Evolutionary conservation across 2,113 vertebrate species (phyloP).

Genomic region (Daboia siamensis): DNA sequence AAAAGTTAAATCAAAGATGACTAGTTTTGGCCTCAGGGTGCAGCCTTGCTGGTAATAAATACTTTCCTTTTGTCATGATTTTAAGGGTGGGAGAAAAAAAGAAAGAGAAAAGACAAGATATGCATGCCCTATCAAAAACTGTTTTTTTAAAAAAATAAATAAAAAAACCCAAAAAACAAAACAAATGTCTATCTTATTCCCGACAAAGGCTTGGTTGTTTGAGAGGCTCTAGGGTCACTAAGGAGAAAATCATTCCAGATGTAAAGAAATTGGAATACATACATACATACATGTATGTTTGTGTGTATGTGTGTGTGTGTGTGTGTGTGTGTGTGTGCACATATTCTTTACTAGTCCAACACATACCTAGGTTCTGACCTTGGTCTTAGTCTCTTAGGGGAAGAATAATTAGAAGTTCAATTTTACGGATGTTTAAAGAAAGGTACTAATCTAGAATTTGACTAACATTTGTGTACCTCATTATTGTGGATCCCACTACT

Average conservation of each 20-base stretch:
- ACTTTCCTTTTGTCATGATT: slow-evolving; percentile 75
- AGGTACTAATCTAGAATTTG: background rate
- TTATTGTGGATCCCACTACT: background rate
- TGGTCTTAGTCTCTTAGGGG: background rate
- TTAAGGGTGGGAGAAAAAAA: slow-evolving; percentile 43
- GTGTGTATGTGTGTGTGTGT: background rate
- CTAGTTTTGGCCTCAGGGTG: slow-evolving; percentile 67
- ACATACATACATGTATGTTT: background rate
- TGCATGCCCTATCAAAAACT: slow-evolving; percentile 59
- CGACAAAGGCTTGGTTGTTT: slow-evolving; percentile 57
- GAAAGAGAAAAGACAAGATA: slow-evolving; percentile 41
- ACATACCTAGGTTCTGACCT: background rate
- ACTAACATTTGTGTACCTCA: background rate
- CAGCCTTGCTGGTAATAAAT: slow-evolving; percentile 72
- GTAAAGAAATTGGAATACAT: slow-evolving; percentile 24
- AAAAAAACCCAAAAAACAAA: background rate
- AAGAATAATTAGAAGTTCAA: background rate
- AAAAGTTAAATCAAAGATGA: slow-evolving; percentile 72
- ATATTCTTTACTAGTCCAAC: background rate
- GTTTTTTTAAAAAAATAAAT: slow-evolving; percentile 34
- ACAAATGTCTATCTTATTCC: slow-evolving; percentile 62
- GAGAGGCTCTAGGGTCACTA: slow-evolving; percentile 27
- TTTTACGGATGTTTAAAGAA: background rate
- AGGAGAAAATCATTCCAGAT: slow-evolving; percentile 57
- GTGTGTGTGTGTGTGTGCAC: background rate